A percentile compares a stretch with the other conserved stretches of the same genome.
These are phyloP conservation scores for Limnephilus marmoratus DNA, from an alignment of 2,888 invertebrate genomes.

Conservation along the genomic window DNA sequence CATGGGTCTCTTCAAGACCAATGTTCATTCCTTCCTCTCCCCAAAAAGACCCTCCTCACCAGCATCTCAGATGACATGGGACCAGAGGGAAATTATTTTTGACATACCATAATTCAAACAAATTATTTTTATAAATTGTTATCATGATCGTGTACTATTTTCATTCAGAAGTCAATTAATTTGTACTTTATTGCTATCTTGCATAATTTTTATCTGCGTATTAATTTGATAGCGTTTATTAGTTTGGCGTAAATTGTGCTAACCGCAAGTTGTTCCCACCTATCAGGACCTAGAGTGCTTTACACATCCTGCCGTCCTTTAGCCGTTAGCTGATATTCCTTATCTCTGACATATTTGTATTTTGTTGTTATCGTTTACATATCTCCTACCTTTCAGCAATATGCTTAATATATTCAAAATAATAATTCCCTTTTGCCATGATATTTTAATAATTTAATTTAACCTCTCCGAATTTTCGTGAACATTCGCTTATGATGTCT, in stretches of 20 bases:
- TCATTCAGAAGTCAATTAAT: background rate
- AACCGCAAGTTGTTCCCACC: background rate
- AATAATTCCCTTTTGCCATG: background rate
- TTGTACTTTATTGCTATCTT: background rate
- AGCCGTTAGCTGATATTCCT: background rate
- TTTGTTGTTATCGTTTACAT: background rate
- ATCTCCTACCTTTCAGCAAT: background rate
- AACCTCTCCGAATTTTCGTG: no score
- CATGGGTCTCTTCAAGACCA: no score
- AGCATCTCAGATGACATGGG: no score
- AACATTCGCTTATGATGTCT: no score
- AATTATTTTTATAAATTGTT: slow-evolving; percentile 67
- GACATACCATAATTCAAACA: background rate
- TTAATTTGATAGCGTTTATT: background rate
- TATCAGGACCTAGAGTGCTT: background rate
- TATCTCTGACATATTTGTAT: background rate
- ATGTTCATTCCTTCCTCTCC: no score
- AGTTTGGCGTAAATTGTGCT: background rate
- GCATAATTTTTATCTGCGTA: background rate
- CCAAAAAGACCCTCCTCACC: no score
- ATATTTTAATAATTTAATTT: background rate
- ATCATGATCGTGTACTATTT: background rate
- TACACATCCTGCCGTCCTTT: background rate
- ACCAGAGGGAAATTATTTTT: no score
- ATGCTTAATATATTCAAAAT: background rate